Percentiles rank a stretch among this genome's conserved stretches.
phyloP scores from a whole-genome alignment of 2,113 vertebrate genomes.

The Hyperopisus bebe region DNA sequence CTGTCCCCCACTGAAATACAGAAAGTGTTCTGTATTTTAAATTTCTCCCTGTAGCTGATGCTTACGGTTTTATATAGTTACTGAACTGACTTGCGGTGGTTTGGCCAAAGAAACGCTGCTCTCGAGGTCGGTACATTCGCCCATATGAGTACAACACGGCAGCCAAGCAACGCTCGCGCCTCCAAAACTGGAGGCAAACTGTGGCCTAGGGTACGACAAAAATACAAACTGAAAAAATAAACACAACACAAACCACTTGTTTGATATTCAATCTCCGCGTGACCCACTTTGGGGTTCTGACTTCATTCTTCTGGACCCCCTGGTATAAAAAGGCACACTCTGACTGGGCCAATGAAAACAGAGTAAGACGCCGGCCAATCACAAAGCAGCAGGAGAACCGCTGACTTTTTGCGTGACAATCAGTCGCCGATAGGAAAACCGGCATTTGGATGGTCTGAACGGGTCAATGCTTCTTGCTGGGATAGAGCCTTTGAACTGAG shows the following conservation, averaged over 20 bases:
- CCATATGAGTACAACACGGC: neutral
- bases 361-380: neutral
- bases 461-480: slow-evolving; percentile 35
- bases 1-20: too few relatives aligned
- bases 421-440: neutral
- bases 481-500: slow-evolving; percentile 30
- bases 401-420: neutral
- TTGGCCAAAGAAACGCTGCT: neutral
- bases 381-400: neutral
- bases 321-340: neutral
- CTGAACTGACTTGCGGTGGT: neutral
- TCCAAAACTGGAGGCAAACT: neutral
- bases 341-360: neutral
- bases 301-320: neutral
- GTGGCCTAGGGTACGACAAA: neutral
- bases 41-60: neutral
- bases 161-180: neutral
- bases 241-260: neutral
- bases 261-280: neutral
- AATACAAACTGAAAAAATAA: slow-evolving; percentile 5
- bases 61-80: neutral
- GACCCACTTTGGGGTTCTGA: neutral
- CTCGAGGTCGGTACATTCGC: neutral
- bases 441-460: slow-evolving; percentile 33
- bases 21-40: neutral